phyloP scores from a whole-genome alignment of 2,888 invertebrate species.

The Thereva nobilitata region DNA sequence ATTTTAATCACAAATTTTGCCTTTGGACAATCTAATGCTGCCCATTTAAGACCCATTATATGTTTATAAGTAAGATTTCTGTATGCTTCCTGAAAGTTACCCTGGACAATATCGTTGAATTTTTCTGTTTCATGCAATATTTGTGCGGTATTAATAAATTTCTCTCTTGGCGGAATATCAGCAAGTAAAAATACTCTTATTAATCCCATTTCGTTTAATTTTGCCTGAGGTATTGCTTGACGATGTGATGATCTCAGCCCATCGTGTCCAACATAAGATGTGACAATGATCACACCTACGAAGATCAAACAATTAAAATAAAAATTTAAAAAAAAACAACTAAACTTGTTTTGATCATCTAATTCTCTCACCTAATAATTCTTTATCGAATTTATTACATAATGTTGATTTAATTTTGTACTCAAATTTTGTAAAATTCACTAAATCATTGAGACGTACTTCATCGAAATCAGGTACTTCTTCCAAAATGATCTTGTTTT shows the following conservation, averaged over 20 bases:
- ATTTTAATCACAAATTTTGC: conserved; percentile 74
- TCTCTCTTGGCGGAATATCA: conserved; percentile 61
- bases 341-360: not conserved
- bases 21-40: conserved; percentile 63
- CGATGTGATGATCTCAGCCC: conserved; percentile 72
- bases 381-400: conserved; percentile 48
- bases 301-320: not conserved
- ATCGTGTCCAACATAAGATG: conserved; percentile 76
- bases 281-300: conserved; percentile 64
- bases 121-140: conserved; percentile 65
- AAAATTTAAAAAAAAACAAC: not conserved
- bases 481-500: not conserved
- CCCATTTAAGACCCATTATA: conserved; percentile 80
- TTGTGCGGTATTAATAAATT: conserved; percentile 62
- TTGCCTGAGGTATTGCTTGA: conserved; percentile 64
- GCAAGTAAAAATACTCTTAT: conserved; percentile 73
- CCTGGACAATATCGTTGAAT: conserved; percentile 74
- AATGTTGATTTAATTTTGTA: conserved; percentile 50
- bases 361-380: conserved; percentile 49
- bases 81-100: conserved; percentile 76
- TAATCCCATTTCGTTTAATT: conserved; percentile 64
- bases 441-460: conserved; percentile 40
- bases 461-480: not conserved
- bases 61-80: conserved; percentile 82
- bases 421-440: conserved; percentile 51